A percentile compares a stretch with the other conserved stretches of the same genome.
These are phyloP conservation scores for Glyphotaelius pellucidus DNA, from an alignment of 2,888 invertebrate genomes.

Conservation along the genomic window DNA sequence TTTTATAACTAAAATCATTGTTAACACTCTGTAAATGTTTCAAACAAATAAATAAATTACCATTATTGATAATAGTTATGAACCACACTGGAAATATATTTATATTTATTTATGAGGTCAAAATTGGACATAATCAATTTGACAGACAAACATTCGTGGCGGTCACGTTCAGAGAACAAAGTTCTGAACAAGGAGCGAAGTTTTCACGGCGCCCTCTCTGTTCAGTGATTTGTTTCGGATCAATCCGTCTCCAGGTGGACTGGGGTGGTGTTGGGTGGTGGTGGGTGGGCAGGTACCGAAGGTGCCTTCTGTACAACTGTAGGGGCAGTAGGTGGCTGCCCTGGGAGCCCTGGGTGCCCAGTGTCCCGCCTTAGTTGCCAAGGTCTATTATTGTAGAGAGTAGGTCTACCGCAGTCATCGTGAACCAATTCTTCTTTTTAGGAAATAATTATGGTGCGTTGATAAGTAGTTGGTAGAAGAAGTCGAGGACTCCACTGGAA, in stretches of 20 bases:
- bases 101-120: not conserved
- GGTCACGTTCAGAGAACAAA: slow-evolving; percentile 8
- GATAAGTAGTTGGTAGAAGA: too few species aligned
- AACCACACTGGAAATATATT: not conserved
- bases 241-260: slow-evolving; percentile 32
- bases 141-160: not conserved
- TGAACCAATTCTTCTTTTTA: not conserved
- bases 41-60: too few species aligned
- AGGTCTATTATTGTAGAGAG: not conserved
- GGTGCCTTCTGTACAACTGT: not conserved
- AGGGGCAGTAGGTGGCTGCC: not conserved
- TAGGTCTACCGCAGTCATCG: not conserved
- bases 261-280: not conserved
- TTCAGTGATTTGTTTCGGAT: slow-evolving; percentile 58
- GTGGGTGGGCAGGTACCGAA: not conserved
- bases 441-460: not conserved
- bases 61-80: too few species aligned
- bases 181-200: slow-evolving; percentile 31
- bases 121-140: not conserved
- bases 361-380: not conserved
- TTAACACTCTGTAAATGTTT: too few species aligned
- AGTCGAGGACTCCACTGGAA: too few species aligned
- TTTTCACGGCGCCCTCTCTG: not conserved
- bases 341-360: too few species aligned
- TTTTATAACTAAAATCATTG: too few species aligned